Conservation (phyloP, 2,888 invertebrate genomes). For the Odontomyia ornata region DNA sequence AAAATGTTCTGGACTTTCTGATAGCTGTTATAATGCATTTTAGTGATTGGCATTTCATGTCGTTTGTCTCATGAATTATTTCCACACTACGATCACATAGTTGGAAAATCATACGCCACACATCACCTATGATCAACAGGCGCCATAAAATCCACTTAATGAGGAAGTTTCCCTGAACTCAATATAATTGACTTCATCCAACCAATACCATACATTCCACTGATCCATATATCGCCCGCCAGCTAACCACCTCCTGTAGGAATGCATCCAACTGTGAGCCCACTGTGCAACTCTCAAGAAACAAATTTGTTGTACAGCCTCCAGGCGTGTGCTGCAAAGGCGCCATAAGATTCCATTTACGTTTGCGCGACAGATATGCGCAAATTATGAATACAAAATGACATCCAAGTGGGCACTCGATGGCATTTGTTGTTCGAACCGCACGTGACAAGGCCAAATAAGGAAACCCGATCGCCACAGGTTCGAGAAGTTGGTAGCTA, state of each 20-base stretch:
- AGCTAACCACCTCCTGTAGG: background rate
- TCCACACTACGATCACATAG: no score
- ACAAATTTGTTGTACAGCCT: constrained; percentile 31
- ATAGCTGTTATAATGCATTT: no score
- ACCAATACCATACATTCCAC: constrained; percentile 25
- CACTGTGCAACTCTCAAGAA: background rate
- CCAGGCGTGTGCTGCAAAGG: constrained; percentile 37
- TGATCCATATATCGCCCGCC: constrained; percentile 26
- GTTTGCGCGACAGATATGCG: constrained; percentile 33
- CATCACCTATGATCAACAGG: background rate
- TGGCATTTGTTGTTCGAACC: constrained; percentile 32
- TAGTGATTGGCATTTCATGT: no score
- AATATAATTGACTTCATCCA: background rate
- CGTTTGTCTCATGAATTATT: no score
- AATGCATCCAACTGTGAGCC: constrained; percentile 4
- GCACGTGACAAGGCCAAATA: constrained; percentile 42
- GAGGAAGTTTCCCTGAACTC: constrained; percentile 25
- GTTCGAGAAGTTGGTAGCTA: background rate
- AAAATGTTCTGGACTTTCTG: no score
- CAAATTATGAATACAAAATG: constrained; percentile 43
- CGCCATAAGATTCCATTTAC: constrained; percentile 40
- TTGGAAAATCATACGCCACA: background rate
- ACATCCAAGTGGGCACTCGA: constrained; percentile 33
- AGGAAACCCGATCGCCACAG: constrained; percentile 30
- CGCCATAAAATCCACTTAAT: constrained; percentile 18